Evolutionary conservation across 2,113 vertebrate genomes (phyloP).

Genomic region (Dinomys branickii): DNA sequence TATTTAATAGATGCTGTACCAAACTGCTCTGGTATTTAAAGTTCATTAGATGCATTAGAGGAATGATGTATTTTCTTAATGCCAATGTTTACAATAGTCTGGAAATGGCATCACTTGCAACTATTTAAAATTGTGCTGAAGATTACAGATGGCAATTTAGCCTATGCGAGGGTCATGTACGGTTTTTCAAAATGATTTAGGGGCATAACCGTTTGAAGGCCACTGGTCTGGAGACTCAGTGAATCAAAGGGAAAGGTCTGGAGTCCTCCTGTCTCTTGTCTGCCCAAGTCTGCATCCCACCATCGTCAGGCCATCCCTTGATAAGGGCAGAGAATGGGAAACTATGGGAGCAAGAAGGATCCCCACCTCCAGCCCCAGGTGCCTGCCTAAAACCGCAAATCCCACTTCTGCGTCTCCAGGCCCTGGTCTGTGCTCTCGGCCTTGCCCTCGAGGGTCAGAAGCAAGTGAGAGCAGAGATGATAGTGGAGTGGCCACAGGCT

Average conservation of each 20-base stretch:
- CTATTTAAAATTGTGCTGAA: constrained; percentile 44
- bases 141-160: background rate
- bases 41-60: constrained; percentile 71
- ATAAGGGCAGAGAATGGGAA: background rate
- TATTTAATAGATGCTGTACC: constrained; percentile 54
- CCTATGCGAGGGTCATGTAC: background rate
- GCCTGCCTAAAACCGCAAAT: background rate
- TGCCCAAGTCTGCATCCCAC: background rate
- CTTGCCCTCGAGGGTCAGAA: background rate
- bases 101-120: background rate
- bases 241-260: fast-evolving
- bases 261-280: background rate
- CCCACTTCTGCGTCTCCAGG: no score
- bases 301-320: background rate
- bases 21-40: constrained; percentile 74
- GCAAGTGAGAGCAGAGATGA: background rate
- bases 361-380: background rate
- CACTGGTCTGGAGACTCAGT: background rate
- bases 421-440: background rate
- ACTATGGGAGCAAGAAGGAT: background rate
- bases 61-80: constrained; percentile 56
- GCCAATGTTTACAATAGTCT: constrained; percentile 69
- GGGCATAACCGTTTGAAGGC: background rate
- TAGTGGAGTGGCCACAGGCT: background rate
- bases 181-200: background rate